phyloP scores from a whole-genome alignment of 2,888 invertebrate species.

The Druceiella hillmani region DNA sequence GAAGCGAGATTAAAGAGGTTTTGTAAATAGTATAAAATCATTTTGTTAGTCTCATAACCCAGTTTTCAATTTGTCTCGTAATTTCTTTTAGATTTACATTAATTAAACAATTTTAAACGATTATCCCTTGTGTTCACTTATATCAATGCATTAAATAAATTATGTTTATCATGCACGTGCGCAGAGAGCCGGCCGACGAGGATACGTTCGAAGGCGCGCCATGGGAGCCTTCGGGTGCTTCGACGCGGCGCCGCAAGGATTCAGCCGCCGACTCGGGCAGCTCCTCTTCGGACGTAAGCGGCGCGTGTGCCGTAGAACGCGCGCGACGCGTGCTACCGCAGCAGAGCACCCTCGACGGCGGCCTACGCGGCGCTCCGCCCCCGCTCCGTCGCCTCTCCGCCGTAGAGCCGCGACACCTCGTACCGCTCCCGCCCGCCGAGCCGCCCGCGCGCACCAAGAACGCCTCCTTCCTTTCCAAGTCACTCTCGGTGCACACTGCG shows the following conservation, averaged over 20 bases:
- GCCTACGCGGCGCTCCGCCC: conserved; percentile 47
- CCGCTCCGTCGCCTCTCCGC: conserved; percentile 44
- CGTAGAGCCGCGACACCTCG: conserved; percentile 55
- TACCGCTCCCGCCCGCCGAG: conserved; percentile 43
- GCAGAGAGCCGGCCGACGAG: conserved; percentile 34
- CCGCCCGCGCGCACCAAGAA: conserved; percentile 39
- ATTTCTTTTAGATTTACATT: too few relatives aligned
- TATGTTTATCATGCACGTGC: too few relatives aligned
- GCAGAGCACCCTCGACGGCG: conserved; percentile 63
- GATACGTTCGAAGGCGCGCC: conserved; percentile 34
- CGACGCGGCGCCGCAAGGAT: conserved; percentile 53
- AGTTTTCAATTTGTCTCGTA: too few relatives aligned
- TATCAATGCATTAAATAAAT: too few relatives aligned
- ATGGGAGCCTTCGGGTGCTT: conserved; percentile 31
- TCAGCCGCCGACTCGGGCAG: conserved; percentile 65
- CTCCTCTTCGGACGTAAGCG: conserved; percentile 70
- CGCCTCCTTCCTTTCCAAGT: conserved; percentile 34
- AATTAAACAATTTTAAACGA: too few relatives aligned
- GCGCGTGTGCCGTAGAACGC: conserved; percentile 51
- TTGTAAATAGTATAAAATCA: too few relatives aligned
- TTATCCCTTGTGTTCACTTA: too few relatives aligned
- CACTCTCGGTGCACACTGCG: conserved; percentile 35
- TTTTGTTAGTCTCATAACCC: too few relatives aligned
- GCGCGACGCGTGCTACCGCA: conserved; percentile 61
- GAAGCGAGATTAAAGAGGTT: too few relatives aligned